These are phyloP conservation scores for Plusia festucae DNA, from an alignment of 2,888 invertebrate species.

Conservation along the genomic window DNA sequence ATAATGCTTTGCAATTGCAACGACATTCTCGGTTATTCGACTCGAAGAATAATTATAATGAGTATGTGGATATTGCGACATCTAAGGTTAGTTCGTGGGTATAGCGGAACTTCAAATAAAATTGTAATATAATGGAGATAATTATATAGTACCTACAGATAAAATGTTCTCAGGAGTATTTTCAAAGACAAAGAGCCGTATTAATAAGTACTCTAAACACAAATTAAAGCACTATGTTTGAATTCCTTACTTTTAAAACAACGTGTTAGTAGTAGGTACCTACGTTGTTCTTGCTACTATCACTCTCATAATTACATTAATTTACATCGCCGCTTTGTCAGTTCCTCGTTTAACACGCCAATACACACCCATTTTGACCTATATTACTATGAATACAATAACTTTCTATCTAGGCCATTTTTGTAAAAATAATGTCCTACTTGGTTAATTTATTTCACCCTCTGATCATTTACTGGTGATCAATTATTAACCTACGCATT, in stretches of 20 bases:
- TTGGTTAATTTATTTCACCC: neutral
- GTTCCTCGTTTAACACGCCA: neutral
- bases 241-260: neutral
- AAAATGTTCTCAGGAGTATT: neutral
- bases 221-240: neutral
- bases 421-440: neutral
- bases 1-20: slow-evolving; percentile 73
- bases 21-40: slow-evolving; percentile 74
- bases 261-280: too few relatives aligned
- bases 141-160: slow-evolving; percentile 9
- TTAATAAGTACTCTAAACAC: neutral
- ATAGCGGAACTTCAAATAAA: slow-evolving; percentile 43
- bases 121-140: slow-evolving; percentile 27
- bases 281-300: neutral
- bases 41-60: slow-evolving; percentile 71
- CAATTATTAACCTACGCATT: neutral
- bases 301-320: neutral
- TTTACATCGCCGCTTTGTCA: neutral
- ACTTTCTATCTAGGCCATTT: neutral
- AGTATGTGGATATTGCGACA: slow-evolving; percentile 66
- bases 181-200: neutral
- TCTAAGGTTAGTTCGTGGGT: slow-evolving; percentile 51
- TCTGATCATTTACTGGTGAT: neutral
- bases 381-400: neutral
- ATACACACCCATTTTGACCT: slow-evolving; percentile 2